phyloP scores from a whole-genome alignment of 2,113 vertebrate genomes.

The Serilophus lunatus region DNA sequence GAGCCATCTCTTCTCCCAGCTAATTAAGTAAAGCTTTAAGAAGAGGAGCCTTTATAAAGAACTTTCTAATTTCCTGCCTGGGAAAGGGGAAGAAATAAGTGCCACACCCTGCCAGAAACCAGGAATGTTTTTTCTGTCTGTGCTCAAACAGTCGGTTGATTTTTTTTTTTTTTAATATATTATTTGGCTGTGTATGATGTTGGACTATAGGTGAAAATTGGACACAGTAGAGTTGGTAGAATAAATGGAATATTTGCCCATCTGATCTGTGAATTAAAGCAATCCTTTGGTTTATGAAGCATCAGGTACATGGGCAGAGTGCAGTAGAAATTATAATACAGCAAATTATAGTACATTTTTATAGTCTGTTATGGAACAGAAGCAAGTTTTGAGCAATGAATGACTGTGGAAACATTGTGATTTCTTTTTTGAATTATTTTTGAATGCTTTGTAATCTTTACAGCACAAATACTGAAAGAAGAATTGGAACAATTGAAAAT shows the following conservation, averaged over 20 bases:
- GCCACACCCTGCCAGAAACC: neutral
- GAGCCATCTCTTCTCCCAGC: neutral
- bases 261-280: neutral
- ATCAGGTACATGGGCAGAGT: neutral
- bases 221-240: neutral
- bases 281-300: neutral
- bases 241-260: neutral
- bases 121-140: neutral
- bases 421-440: neutral
- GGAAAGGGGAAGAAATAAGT: neutral
- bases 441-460: neutral
- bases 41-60: neutral
- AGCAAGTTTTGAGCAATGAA: neutral
- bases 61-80: neutral
- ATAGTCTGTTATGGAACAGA: neutral
- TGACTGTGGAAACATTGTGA: neutral
- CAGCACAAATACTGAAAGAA: neutral
- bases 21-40: neutral
- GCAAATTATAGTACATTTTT: accelerated
- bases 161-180: neutral
- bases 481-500: neutral
- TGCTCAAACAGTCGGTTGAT: neutral
- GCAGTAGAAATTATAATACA: neutral
- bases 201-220: neutral
- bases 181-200: neutral